Conservation (phyloP, 2,797 vertebrate species). For the Falco concolor region DNA sequence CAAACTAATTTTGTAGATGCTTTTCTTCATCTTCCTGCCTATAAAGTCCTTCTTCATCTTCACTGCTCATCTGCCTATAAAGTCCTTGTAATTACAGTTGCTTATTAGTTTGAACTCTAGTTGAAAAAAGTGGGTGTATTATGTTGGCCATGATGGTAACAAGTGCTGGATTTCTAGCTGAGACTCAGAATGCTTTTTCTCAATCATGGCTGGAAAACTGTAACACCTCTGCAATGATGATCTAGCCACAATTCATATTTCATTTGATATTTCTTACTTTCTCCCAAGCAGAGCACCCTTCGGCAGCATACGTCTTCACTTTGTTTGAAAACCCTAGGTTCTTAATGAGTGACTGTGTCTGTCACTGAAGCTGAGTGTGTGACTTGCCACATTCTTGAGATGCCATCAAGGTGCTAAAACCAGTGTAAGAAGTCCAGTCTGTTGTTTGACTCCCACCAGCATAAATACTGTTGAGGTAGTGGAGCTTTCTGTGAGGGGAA, state of each 20-base stretch:
- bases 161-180: background rate
- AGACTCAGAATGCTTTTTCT: background rate
- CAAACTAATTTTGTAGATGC: background rate
- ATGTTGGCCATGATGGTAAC: background rate
- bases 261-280: background rate
- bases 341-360: background rate
- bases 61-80: background rate
- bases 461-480: background rate
- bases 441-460: background rate
- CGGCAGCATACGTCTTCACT: background rate
- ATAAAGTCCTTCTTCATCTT: background rate
- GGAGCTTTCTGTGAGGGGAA: background rate
- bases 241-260: background rate
- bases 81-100: background rate
- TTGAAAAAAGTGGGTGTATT: background rate
- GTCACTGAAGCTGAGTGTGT: background rate
- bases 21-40: background rate
- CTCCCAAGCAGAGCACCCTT: background rate
- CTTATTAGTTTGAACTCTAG: background rate
- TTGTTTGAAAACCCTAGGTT: background rate
- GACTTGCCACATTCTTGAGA: accelerated
- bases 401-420: background rate
- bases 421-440: background rate
- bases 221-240: background rate
- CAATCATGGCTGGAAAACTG: background rate